A percentile compares a stretch with the other conserved stretches of the same genome.
phyloP scores from a whole-genome alignment of 2,888 invertebrate genomes.

The Lithophane ornitopus region DNA sequence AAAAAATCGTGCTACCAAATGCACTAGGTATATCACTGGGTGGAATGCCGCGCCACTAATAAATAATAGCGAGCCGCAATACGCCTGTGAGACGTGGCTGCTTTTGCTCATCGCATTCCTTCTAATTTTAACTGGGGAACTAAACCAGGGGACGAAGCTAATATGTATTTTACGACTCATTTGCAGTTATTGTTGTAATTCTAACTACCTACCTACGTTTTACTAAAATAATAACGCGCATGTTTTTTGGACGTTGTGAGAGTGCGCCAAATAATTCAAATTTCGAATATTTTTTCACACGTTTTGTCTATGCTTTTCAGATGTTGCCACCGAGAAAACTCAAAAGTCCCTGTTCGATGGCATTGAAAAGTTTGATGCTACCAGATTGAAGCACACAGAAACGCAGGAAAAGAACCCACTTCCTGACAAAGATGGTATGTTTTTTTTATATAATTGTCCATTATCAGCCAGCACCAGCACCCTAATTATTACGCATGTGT shows the following conservation, averaged over 20 bases:
- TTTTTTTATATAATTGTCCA: conserved; percentile 22
- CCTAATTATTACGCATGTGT: conserved; percentile 52
- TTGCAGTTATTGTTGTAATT: conserved; percentile 61
- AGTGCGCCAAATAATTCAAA: conserved; percentile 53
- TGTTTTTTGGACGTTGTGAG: conserved; percentile 71
- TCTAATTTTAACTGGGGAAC: conserved; percentile 66
- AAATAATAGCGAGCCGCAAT: conserved; percentile 66
- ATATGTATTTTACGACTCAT: conserved; percentile 54
- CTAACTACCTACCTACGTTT: conserved; percentile 53
- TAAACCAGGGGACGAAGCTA: conserved; percentile 63
- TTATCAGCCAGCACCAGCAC: conserved; percentile 46
- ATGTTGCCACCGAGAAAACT: conserved; percentile 96
- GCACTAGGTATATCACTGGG: conserved; percentile 93
- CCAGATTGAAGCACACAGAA: conserved; percentile 96
- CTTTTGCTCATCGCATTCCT: conserved; percentile 69
- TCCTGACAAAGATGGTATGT: conserved; percentile 97
- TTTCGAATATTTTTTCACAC: conserved; percentile 32
- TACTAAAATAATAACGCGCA: conserved; percentile 77
- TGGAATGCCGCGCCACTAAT: conserved; percentile 68
- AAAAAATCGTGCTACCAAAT: conserved; percentile 96
- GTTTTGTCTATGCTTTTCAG: conserved; percentile 88
- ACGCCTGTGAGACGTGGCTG: conserved; percentile 68
- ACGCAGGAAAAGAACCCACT: conserved; percentile 98
- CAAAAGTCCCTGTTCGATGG: conserved; percentile 96
- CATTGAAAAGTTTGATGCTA: conserved; percentile 96